Conservation (phyloP, 2,888 invertebrate genomes). For the Fragum sueziense region DNA sequence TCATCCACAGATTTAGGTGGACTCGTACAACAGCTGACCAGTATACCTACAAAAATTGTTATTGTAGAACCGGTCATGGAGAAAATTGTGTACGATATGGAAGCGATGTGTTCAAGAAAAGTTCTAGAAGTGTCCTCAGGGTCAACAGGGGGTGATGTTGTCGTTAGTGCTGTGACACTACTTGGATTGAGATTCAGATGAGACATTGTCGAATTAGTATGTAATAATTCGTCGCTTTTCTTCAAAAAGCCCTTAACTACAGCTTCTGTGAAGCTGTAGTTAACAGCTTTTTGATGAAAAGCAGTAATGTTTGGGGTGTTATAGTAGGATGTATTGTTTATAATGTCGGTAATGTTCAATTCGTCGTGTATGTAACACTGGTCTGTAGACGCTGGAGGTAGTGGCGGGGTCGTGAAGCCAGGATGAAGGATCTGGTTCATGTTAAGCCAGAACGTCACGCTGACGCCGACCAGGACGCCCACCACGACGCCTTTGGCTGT, state of each 20-base stretch:
- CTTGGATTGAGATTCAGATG: not conserved
- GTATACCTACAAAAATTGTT: slow-evolving; percentile 2
- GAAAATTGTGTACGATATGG: slow-evolving; percentile 22
- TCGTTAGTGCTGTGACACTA: not conserved
- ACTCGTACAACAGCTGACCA: slow-evolving; percentile 21
- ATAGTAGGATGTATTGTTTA: not conserved
- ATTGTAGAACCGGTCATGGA: slow-evolving; percentile 18
- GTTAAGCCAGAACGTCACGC: slow-evolving; percentile 19
- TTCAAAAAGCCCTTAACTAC: not conserved
- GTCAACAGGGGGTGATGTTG: not conserved
- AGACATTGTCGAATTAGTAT: not conserved
- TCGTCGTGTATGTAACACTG: slow-evolving; percentile 4
- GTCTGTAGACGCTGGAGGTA: slow-evolving; percentile 24
- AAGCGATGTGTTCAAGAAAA: slow-evolving; percentile 2
- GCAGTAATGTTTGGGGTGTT: not conserved
- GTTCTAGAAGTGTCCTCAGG: not conserved
- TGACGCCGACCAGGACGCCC: slow-evolving; percentile 16
- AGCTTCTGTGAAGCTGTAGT: too few species aligned
- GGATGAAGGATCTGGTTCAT: slow-evolving; percentile 14
- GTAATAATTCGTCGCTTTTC: too few species aligned
- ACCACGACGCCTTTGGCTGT: slow-evolving; percentile 30
- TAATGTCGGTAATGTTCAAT: not conserved
- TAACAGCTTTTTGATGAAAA: too few species aligned
- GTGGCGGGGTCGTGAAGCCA: not conserved
- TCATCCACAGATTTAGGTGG: slow-evolving; percentile 17